Conservation (phyloP, 35 echinoderm and acorn worm genomes). For the Amphiura filiformis region DNA sequence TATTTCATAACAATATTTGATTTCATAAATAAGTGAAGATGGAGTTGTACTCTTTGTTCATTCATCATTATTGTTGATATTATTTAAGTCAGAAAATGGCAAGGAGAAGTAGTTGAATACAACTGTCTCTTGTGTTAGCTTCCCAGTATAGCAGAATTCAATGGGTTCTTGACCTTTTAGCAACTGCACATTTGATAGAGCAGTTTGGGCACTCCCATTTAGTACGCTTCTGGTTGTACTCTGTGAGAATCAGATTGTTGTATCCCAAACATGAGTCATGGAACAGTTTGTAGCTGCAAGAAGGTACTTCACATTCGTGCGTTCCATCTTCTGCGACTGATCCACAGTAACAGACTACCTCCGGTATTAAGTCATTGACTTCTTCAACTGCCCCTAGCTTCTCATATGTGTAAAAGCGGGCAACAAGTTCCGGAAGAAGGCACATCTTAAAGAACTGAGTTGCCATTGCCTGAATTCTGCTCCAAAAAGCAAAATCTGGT, state of each 20-base stretch:
- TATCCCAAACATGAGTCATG: neutral
- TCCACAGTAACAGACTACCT: neutral
- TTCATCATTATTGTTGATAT: too few relatives aligned
- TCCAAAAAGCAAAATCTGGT: neutral
- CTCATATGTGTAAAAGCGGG: neutral
- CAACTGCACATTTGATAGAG: neutral
- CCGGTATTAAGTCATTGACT: neutral
- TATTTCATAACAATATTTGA: too few relatives aligned
- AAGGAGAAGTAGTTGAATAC: too few relatives aligned
- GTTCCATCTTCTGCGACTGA: neutral
- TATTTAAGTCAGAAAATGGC: too few relatives aligned
- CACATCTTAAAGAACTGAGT: neutral
- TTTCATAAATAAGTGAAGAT: too few relatives aligned
- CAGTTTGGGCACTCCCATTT: neutral
- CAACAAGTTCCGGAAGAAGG: neutral
- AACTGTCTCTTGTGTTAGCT: too few relatives aligned
- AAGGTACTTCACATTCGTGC: neutral
- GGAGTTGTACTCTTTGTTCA: too few relatives aligned
- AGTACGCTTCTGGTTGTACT: neutral
- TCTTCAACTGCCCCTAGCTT: neutral
- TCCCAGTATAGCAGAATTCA: too few relatives aligned
- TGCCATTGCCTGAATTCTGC: neutral
- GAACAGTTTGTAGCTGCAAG: neutral
- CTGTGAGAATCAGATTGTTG: neutral
- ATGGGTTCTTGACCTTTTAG: neutral